These are phyloP conservation scores for Trichoplusia ni DNA, from an alignment of 1,140 invertebrate species.

Conservation along the genomic window DNA sequence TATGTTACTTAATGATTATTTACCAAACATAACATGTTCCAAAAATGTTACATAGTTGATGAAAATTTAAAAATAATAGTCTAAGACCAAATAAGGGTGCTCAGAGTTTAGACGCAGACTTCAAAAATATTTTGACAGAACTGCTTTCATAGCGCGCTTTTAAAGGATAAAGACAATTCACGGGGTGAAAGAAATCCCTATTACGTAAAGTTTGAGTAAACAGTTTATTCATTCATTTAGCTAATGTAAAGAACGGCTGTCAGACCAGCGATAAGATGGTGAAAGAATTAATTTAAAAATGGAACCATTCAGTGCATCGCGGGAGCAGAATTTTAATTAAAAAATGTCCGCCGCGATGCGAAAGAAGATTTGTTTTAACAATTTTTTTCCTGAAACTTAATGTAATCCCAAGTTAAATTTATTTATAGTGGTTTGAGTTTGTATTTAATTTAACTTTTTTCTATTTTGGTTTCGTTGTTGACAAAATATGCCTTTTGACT, in stretches of 20 bases:
- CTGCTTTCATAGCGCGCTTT: no score
- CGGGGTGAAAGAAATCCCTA: background rate
- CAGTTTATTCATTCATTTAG: slow-evolving; percentile 22
- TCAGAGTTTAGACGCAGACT: no score
- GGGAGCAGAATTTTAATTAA: slow-evolving; percentile 53
- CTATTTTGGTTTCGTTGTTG: no score
- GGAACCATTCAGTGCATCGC: slow-evolving; percentile 41
- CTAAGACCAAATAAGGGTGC: no score
- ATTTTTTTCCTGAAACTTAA: slow-evolving; percentile 28
- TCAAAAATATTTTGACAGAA: no score
- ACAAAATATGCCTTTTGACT: no score
- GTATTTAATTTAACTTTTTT: slow-evolving; percentile 5
- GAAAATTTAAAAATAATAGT: no score
- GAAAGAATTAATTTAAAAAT: slow-evolving; percentile 45
- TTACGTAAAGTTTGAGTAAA: slow-evolving; percentile 2
- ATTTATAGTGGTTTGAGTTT: slow-evolving; percentile 6
- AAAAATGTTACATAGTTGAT: no score
- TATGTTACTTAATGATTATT: no score
- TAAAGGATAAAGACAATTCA: background rate
- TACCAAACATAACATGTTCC: no score
- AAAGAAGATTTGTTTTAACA: slow-evolving; percentile 34
- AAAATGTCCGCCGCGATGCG: slow-evolving; percentile 39
- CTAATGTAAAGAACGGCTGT: slow-evolving; percentile 22
- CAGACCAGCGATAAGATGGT: slow-evolving; percentile 42
- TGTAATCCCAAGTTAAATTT: slow-evolving; percentile 9